phyloP scores from a whole-genome alignment of 2,888 invertebrate species.

The Anoncus sp. region DNA sequence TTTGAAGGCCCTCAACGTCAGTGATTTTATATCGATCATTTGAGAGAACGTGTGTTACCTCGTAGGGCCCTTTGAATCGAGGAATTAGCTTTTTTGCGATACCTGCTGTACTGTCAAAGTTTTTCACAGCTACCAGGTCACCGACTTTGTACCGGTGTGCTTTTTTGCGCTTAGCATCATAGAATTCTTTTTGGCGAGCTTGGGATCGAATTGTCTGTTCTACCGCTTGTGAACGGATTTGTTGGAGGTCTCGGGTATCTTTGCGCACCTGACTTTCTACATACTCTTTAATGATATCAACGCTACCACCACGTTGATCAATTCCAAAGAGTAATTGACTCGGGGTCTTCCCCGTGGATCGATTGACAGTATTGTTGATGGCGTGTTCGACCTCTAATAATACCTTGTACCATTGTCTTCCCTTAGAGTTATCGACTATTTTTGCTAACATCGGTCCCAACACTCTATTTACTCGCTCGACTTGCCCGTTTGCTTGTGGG shows the following conservation, averaged over 20 bases:
- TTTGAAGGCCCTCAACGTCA: conserved; percentile 44
- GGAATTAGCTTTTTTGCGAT: conserved; percentile 57
- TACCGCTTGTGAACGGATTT: conserved; percentile 30
- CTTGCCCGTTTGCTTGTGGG: no score
- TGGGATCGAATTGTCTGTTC: conserved; percentile 2
- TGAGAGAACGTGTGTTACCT: conserved; percentile 40
- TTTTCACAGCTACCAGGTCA: conserved; percentile 48
- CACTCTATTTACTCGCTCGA: conserved; percentile 61
- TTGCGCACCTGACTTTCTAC: not conserved
- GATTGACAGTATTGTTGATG: conserved; percentile 39
- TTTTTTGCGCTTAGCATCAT: conserved; percentile 65
- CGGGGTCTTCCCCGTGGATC: no score
- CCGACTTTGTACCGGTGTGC: conserved; percentile 49
- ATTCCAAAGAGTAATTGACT: conserved; percentile 41
- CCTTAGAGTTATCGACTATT: conserved; percentile 10
- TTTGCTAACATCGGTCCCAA: conserved; percentile 67
- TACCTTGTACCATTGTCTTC: conserved; percentile 52
- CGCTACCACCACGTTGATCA: conserved; percentile 35
- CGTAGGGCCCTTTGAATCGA: conserved; percentile 59
- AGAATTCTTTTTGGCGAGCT: not conserved
- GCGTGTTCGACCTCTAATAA: conserved; percentile 42
- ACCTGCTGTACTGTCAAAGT: conserved; percentile 52
- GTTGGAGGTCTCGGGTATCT: conserved; percentile 16
- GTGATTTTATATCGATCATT: conserved; percentile 59
- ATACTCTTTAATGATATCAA: conserved; percentile 40